A percentile compares a stretch with the other conserved stretches of the same genome.
These are phyloP conservation scores for Ptychadena robeensis DNA, from an alignment of 2,797 vertebrate genomes.

Conservation along the genomic window DNA sequence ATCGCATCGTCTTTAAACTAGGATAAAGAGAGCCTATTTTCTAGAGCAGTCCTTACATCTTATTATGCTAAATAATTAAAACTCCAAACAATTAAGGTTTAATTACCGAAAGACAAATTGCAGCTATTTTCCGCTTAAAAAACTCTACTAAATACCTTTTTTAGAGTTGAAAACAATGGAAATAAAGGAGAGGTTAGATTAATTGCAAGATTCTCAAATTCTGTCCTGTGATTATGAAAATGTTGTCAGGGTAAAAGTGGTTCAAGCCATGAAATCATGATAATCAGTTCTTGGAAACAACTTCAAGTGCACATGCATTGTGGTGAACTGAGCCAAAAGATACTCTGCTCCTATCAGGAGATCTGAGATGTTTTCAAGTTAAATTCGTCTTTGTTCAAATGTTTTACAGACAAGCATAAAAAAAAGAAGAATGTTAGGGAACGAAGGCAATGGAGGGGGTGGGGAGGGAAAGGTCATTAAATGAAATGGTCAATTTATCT, in stretches of 20 bases:
- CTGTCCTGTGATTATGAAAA: conserved; percentile 1
- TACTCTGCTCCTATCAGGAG: background rate
- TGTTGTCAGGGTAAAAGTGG: background rate
- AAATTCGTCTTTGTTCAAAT: too few relatives aligned
- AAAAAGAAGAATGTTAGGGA: too few relatives aligned
- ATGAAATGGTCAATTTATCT: too few relatives aligned
- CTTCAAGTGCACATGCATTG: background rate
- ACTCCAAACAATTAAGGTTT: conserved; percentile 36
- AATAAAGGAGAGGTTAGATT: conserved; percentile 14
- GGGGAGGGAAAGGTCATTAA: too few relatives aligned
- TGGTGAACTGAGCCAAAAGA: background rate
- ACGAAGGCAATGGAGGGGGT: too few relatives aligned
- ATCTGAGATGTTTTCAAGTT: background rate
- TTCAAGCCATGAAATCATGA: background rate
- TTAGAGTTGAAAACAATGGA: conserved; percentile 6
- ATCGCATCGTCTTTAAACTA: conserved; percentile 1
- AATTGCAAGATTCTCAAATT: background rate
- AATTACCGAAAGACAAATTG: conserved; percentile 35
- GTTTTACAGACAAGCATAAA: too few relatives aligned
- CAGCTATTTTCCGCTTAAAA: conserved; percentile 42
- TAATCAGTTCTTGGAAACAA: background rate
- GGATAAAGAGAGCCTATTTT: conserved; percentile 40
- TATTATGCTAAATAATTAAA: conserved; percentile 50
- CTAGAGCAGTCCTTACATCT: conserved; percentile 26
- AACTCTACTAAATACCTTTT: conserved; percentile 32